Evolutionary conservation across 2,888 invertebrate species (phyloP).

Genomic region (Plagiodera versicolora): DNA sequence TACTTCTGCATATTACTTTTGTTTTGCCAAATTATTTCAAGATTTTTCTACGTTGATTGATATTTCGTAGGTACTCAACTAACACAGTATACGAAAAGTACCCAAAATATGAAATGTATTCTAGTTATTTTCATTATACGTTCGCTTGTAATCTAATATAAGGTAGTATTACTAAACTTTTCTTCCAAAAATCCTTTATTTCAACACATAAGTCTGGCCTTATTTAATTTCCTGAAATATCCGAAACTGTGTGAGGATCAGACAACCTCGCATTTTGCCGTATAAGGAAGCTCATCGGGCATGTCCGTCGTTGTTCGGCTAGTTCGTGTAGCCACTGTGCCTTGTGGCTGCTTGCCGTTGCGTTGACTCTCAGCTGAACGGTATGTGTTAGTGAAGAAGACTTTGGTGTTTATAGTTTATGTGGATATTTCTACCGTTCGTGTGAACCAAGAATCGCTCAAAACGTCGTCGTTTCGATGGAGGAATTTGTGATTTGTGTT

Average conservation of each 20-base stretch:
- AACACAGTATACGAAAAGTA: too few relatives aligned
- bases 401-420: constrained; percentile 40
- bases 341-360: constrained; percentile 38
- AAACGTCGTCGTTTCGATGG: constrained; percentile 19
- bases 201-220: neutral
- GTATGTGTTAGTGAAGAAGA: constrained; percentile 42
- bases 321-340: constrained; percentile 39
- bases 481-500: constrained; percentile 36
- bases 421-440: constrained; percentile 32
- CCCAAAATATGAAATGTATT: too few relatives aligned
- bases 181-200: neutral
- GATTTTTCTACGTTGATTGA: too few relatives aligned
- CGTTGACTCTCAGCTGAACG: constrained; percentile 41
- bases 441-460: constrained; percentile 34
- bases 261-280: constrained; percentile 28
- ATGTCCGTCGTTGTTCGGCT: constrained; percentile 26
- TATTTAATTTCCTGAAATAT: neutral
- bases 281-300: constrained; percentile 18
- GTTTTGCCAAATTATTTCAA: too few relatives aligned
- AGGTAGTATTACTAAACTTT: too few relatives aligned
- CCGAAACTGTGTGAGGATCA: constrained; percentile 1
- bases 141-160: too few relatives aligned
- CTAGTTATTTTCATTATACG: too few relatives aligned
- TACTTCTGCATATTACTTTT: too few relatives aligned
- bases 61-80: too few relatives aligned